A percentile compares a stretch with the other conserved stretches of the same genome.
phyloP scores from a whole-genome alignment of 2,888 invertebrate genomes.

The Bombylius discolor region DNA sequence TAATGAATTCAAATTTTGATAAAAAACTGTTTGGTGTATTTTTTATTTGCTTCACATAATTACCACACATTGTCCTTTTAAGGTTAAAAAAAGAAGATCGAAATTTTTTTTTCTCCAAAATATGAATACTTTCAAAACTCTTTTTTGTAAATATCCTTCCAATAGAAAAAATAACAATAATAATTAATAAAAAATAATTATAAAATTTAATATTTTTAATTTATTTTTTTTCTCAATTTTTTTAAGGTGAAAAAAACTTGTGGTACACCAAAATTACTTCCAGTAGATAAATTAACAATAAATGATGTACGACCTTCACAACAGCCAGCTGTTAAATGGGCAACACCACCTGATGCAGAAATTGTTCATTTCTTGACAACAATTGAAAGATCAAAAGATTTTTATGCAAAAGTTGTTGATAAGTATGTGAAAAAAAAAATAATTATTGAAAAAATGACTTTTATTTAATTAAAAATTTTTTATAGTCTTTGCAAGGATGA shows the following conservation, averaged over 20 bases:
- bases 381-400: constrained; percentile 59
- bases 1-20: no score
- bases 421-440: constrained; percentile 26
- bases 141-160: no score
- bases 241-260: constrained; percentile 44
- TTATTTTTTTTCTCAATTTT: not conserved
- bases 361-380: constrained; percentile 51
- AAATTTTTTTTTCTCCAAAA: no score
- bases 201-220: no score
- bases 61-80: no score
- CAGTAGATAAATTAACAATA: constrained; percentile 26
- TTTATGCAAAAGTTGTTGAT: constrained; percentile 72
- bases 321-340: constrained; percentile 43
- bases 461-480: not conserved
- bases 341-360: constrained; percentile 50
- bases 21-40: no score
- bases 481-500: constrained; percentile 33
- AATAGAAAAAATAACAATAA: no score
- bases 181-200: no score
- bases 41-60: no score
- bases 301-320: constrained; percentile 29
- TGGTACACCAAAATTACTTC: constrained; percentile 35
- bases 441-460: no score
- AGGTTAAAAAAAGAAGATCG: no score
- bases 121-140: no score